phyloP scores from a whole-genome alignment of 37 sponge, comb jelly and placozoan species.

The Tethya wilhelma region DNA sequence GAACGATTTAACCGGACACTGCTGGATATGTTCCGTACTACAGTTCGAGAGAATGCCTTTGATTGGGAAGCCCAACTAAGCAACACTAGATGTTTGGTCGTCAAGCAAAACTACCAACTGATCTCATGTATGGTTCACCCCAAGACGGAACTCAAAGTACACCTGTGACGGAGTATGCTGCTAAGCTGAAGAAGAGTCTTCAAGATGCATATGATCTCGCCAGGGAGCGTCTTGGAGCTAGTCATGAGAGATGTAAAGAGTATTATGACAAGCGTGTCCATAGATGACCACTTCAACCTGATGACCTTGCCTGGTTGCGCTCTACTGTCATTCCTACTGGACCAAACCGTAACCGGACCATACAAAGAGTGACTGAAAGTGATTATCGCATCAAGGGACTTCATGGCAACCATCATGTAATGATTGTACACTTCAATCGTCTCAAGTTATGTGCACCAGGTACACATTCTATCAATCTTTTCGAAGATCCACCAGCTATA shows the following conservation, averaged over 20 bases:
- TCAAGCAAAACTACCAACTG: slow-evolving; percentile 38
- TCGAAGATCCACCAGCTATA: no score
- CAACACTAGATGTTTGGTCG: slow-evolving; percentile 54
- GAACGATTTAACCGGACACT: slow-evolving; percentile 62
- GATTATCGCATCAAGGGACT: slow-evolving; percentile 25
- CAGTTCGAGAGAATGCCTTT: not conserved
- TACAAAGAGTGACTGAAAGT: slow-evolving; percentile 15
- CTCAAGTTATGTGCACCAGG: slow-evolving; percentile 30
- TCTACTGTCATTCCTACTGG: slow-evolving; percentile 40
- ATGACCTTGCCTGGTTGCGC: slow-evolving; percentile 54
- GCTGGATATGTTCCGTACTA: slow-evolving; percentile 23
- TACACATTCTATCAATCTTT: no score
- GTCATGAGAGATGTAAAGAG: not conserved
- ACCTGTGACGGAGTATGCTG: slow-evolving; percentile 26
- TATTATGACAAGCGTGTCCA: slow-evolving; percentile 39
- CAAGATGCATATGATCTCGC: slow-evolving; percentile 8
- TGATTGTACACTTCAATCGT: slow-evolving; percentile 56
- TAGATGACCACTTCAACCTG: slow-evolving; percentile 46
- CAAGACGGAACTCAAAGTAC: not conserved
- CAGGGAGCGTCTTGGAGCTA: no score
- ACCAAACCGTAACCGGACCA: slow-evolving; percentile 50
- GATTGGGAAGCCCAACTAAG: slow-evolving; percentile 46
- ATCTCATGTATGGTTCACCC: slow-evolving; percentile 6
- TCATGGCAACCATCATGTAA: not conserved
- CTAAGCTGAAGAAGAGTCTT: no score